A percentile compares a stretch with the other conserved stretches of the same genome.
These are phyloP conservation scores for Orius laevigatus DNA, from an alignment of 1,140 invertebrate genomes.

Conservation along the genomic window DNA sequence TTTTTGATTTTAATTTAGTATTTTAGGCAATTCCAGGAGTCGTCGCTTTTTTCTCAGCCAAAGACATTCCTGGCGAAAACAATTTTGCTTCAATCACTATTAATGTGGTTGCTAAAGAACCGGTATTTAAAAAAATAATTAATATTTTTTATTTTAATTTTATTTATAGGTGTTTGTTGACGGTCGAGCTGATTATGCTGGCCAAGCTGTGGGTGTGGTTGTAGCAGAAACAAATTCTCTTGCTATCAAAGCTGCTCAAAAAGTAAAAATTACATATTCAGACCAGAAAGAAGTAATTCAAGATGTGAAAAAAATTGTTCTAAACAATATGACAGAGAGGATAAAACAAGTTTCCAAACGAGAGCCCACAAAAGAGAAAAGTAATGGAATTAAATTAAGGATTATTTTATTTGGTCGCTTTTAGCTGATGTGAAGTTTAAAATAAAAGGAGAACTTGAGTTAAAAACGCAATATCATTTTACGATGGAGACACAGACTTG, in stretches of 20 bases:
- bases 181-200: slow-evolving; percentile 39
- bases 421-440: slow-evolving; percentile 23
- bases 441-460: slow-evolving; percentile 32
- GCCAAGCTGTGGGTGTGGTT: slow-evolving; percentile 55
- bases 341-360: slow-evolving; percentile 13
- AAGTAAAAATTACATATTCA: slow-evolving; percentile 47
- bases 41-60: slow-evolving; percentile 46
- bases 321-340: slow-evolving; percentile 7
- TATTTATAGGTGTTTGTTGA: slow-evolving; percentile 30
- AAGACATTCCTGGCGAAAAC: slow-evolving; percentile 60
- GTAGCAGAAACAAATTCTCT: slow-evolving; percentile 39
- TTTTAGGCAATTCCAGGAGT: slow-evolving; percentile 48
- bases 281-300: slow-evolving; percentile 3
- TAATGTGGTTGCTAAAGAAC: slow-evolving; percentile 5
- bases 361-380: slow-evolving; percentile 13
- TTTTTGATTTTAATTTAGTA: neutral
- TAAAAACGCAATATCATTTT: slow-evolving; percentile 42
- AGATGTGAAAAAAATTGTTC: slow-evolving; percentile 9
- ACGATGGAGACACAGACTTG: slow-evolving; percentile 51
- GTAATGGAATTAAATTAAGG: slow-evolving; percentile 3
- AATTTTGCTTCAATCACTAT: slow-evolving; percentile 22
- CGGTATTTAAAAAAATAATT: neutral
- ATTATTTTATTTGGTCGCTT: neutral
- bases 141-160: neutral
- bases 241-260: slow-evolving; percentile 42